Conservation (phyloP, 2,888 invertebrate genomes). For the Aphidius colemani region DNA sequence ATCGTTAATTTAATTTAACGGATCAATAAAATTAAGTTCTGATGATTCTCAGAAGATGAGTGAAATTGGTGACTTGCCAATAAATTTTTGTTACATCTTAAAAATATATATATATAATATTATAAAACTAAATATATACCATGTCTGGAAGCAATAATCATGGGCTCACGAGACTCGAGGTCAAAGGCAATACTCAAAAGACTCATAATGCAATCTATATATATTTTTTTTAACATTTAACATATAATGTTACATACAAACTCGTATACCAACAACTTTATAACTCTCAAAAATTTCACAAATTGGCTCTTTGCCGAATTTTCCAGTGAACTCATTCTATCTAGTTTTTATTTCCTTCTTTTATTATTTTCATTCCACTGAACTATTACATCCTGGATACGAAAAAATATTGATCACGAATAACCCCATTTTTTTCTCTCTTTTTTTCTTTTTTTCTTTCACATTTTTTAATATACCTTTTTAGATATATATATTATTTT, state of each 20-base stretch:
- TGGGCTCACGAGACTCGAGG: slow-evolving; percentile 23
- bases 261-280: slow-evolving; percentile 1
- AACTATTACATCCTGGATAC: no score
- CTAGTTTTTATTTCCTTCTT: slow-evolving; percentile 8
- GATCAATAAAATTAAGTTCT: background rate
- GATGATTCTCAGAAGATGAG: slow-evolving; percentile 24
- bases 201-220: background rate
- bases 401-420: no score
- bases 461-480: no score
- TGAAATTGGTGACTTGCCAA: slow-evolving; percentile 28
- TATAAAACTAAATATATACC: background rate
- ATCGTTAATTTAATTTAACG: no score
- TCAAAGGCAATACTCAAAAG: slow-evolving; percentile 22
- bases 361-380: no score
- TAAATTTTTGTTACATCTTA: slow-evolving; percentile 27
- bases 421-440: no score
- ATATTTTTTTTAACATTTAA: background rate
- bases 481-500: no score
- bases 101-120: background rate
- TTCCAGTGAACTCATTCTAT: background rate
- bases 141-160: slow-evolving; percentile 30
- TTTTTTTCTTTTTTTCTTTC: no score
- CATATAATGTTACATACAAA: background rate
- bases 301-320: slow-evolving; percentile 10
- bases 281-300: slow-evolving; percentile 13